Percentiles rank a stretch among this genome's conserved stretches.
These are phyloP conservation scores for Apeltes quadracus DNA, from an alignment of 2,113 vertebrate species.

Conservation along the genomic window DNA sequence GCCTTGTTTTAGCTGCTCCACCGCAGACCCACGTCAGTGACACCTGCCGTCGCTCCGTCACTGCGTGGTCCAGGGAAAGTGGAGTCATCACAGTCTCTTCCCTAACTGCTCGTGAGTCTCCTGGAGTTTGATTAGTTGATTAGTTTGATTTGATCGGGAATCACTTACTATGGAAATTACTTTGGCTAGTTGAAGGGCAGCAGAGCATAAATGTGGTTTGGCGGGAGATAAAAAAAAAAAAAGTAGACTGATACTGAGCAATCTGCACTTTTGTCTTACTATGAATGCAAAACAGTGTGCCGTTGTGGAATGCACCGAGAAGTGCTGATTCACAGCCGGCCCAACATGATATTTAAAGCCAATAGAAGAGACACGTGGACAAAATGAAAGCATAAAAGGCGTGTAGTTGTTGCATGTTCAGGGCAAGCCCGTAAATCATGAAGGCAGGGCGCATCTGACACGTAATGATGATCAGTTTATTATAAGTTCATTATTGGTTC, in stretches of 20 bases:
- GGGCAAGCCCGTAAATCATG: constrained; percentile 37
- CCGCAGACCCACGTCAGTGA: too few species aligned
- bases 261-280: not conserved
- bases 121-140: too few species aligned
- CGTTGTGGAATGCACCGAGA: not conserved
- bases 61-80: too few species aligned
- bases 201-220: not conserved
- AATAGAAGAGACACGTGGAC: too few species aligned
- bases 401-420: constrained; percentile 1
- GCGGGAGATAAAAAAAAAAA: too few species aligned
- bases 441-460: constrained; percentile 30
- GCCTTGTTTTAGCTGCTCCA: too few species aligned
- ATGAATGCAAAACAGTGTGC: not conserved
- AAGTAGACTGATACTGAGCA: not conserved
- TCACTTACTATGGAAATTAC: not conserved
- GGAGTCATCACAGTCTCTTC: constrained; percentile 9
- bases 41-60: too few species aligned
- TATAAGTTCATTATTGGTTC: constrained; percentile 22
- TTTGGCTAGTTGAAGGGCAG: not conserved
- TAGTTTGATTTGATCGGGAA: not conserved
- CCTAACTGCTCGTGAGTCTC: not conserved
- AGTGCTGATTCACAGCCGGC: not conserved
- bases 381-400: constrained; percentile 18
- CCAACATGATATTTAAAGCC: not conserved
- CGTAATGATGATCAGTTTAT: constrained; percentile 23